Base-by-base conservation (phyloP, 1,140 invertebrate genomes). In the Chironomus striatipennis region DNA sequence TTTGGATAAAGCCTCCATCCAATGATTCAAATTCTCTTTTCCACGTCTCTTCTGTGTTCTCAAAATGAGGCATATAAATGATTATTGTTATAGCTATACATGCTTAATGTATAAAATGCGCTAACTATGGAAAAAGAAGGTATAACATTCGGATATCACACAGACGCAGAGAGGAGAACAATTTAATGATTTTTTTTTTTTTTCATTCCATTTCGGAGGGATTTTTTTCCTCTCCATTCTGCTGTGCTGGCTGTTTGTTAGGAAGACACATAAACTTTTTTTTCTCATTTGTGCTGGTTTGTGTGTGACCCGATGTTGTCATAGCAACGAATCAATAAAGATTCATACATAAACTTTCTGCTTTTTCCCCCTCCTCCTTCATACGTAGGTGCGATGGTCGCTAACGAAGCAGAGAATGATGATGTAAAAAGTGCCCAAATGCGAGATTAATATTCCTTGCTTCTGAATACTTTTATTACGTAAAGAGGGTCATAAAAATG, bases 261-360 rank as follows among this genome's bases (percentile, higher is more conserved):
- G 65, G 65, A 70, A 70, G 65, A 70, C 17, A 70, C 65, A 70
- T 17, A 70, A 70, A 9, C 18, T 70, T 70, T 15, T 21, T 18
- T 70, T 18, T 70, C 17, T 70, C 20, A 5, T 34, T 34, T 70
- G 65, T 10, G 65, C 47, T 57, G 47, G 47, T 57, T 57, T 57
- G 47, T 57, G 47, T 57, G 65, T 70, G 65, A 70, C 65, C 65
- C 18, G 65, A 70, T 70, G 65, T 70, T 18, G 65, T 70, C 65
- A 21, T 70, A 21, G 65, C 18, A 70, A 70, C 65, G 65, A 70
- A 70, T 70, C 65, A 70, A 70, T 70, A 70, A 70, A 70, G 65
- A 70, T 70, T 70, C 65, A 21, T 47, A 47, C 8, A 47, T 10
- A 18, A 67, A 18, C 18, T 67, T 7, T 3, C 17, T 17, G n/a